phyloP scores from a whole-genome alignment of 2,888 invertebrate species.

The Panzeria rudis region DNA sequence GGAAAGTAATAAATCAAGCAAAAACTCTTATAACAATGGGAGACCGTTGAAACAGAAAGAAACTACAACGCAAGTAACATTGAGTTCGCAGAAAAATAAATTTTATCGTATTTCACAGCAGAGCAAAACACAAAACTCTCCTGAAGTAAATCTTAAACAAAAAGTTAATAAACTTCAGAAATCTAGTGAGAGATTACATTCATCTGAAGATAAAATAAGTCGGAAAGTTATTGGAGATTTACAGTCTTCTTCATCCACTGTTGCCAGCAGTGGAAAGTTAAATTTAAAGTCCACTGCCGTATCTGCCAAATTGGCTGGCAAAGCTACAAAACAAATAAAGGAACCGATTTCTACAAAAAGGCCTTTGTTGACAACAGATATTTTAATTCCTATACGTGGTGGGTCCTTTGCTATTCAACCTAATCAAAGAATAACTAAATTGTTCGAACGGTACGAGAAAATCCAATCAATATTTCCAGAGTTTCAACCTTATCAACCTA shows the following conservation, averaged over 20 bases:
- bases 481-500: constrained; percentile 84
- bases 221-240: constrained; percentile 79
- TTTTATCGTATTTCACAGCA: constrained; percentile 82
- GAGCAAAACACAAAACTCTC: constrained; percentile 48
- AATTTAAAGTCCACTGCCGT: constrained; percentile 28
- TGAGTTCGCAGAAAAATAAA: constrained; percentile 79
- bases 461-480: constrained; percentile 91
- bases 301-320: constrained; percentile 77
- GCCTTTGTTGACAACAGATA: constrained; percentile 40
- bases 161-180: constrained; percentile 59
- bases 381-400: constrained; percentile 51
- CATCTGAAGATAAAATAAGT: constrained; percentile 75
- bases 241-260: constrained; percentile 28
- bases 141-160: constrained; percentile 73
- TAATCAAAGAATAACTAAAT: constrained; percentile 87
- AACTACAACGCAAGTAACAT: constrained; percentile 60
- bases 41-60: constrained; percentile 75
- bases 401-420: constrained; percentile 57
- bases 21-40: constrained; percentile 70
- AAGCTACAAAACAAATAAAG: constrained; percentile 83
- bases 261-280: constrained; percentile 30
- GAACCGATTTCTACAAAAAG: constrained; percentile 74
- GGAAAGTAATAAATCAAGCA: constrained; percentile 74
- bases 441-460: constrained; percentile 90
- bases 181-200: constrained; percentile 76